Conservation (phyloP, 1,140 invertebrate species). For the Glossosoma conforme region DNA sequence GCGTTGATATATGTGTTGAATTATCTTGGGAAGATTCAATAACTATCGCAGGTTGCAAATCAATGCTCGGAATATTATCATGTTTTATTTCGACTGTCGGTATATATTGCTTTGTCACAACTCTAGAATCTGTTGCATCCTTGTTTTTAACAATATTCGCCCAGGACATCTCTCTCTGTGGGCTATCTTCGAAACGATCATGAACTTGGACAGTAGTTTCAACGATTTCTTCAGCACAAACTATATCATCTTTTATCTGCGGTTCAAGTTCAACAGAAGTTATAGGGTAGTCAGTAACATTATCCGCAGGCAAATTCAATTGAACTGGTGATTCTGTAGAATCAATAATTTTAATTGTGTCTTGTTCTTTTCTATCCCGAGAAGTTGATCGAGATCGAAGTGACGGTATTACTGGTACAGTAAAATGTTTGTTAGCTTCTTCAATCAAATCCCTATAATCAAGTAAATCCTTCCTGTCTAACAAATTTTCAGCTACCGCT, state of each 20-base stretch:
- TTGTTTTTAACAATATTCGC: constrained; percentile 23
- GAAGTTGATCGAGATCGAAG: background rate
- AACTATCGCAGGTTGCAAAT: constrained; percentile 40
- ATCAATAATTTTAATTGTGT: too few relatives aligned
- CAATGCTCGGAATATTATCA: constrained; percentile 24
- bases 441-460: background rate
- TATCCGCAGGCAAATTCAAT: background rate
- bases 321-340: background rate
- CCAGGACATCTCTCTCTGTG: constrained; percentile 17
- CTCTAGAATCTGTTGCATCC: constrained; percentile 4
- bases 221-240: background rate
- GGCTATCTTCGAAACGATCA: background rate
- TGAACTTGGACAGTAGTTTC: background rate
- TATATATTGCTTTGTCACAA: background rate
- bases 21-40: constrained; percentile 39
- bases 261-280: background rate
- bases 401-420: background rate
- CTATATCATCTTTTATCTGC: background rate
- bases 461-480: background rate
- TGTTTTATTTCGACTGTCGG: background rate
- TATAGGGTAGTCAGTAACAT: background rate
- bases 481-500: constrained; percentile 47
- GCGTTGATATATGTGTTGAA: constrained; percentile 32
- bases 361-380: background rate
- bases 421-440: background rate